Percentiles rank a stretch among this genome's conserved stretches.
phyloP scores from a whole-genome alignment of 2,888 invertebrate genomes.

The Drosophila eohydei region DNA sequence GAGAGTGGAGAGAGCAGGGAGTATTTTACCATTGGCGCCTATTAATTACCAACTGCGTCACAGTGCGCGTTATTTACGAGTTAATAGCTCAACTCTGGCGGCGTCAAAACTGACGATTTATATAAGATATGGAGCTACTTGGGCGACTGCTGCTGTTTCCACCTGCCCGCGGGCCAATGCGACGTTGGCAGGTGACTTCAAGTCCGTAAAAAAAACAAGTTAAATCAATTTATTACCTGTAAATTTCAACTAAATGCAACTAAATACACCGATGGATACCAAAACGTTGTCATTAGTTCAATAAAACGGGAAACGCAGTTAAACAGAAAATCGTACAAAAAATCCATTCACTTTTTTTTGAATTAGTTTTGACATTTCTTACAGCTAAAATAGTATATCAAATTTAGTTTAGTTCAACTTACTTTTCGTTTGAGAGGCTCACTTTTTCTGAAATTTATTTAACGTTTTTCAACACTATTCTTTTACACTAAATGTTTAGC shows the following conservation, averaged over 20 bases:
- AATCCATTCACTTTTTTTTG: not conserved
- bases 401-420: not conserved
- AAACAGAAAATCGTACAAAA: not conserved
- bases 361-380: not conserved
- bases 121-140: conserved; percentile 32
- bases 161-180: conserved; percentile 5
- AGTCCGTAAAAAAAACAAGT: conserved; percentile 21
- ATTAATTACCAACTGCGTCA: conserved; percentile 46
- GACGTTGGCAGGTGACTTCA: not conserved
- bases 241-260: conserved; percentile 18
- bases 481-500: conserved; percentile 1
- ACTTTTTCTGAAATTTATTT: not conserved
- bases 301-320: not conserved
- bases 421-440: conserved; percentile 2
- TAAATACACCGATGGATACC: not conserved
- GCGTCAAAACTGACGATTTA: conserved; percentile 37
- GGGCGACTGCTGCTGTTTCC: conserved; percentile 14
- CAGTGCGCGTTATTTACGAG: conserved; percentile 43
- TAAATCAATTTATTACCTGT: conserved; percentile 16
- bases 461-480: conserved; percentile 5
- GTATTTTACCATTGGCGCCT: conserved; percentile 20
- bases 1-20: not conserved
- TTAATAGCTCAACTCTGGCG: conserved; percentile 11
- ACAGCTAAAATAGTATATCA: not conserved
- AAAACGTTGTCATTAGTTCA: not conserved